Evolutionary conservation across 2,797 vertebrate genomes (phyloP), one percentile per base, ranked within the genome.

Genomic region (Molossus alvarezi): DNA sequence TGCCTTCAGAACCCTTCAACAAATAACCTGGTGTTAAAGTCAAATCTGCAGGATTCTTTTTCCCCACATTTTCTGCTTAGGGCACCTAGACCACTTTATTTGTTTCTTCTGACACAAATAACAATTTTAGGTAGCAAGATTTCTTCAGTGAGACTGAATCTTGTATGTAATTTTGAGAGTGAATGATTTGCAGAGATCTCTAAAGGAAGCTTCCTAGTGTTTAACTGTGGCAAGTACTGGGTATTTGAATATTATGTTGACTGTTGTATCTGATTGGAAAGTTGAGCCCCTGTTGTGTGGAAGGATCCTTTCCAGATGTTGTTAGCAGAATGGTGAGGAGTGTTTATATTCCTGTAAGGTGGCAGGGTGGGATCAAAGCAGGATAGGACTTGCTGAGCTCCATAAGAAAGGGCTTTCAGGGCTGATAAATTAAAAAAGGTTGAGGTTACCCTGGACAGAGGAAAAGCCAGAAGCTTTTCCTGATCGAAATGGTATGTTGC

Each of bases 81-180:
- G 57, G 85, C n/a, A 6, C 8, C n/a, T 37, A 25, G 41, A 45
- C 29, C 45, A 25, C 4, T 37, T 75, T 41, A 33, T 48, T 62
- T 82, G 25, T 81, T 88, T 58, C 45, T 85, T 67, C 8, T 58
- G n/a, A 57, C 27, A 33, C 37, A 75, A 71, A 71, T 76, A 62
- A 72, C 45, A 48, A 23, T 90, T 94, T 95, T 67, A 84, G 93
- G 73, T 69, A 73, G 41, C 33, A 91, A 9, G 55, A 79, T 85
- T 75, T 95, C 67, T 58, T 41, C 62, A 37, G 73, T 23, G 55
- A 84, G 27, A 85, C 8, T 9, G 58, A 79, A 41, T 62, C 76
- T 88, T 76, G 5, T 29, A 75, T 72, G 60, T 58, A 37, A 81
- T 92, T 90, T 93, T 8, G 41, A 88, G 62, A 58, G 25, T 23